Conservation (phyloP, 2,113 vertebrate species). For the Neolamprologus sp. region DNA sequence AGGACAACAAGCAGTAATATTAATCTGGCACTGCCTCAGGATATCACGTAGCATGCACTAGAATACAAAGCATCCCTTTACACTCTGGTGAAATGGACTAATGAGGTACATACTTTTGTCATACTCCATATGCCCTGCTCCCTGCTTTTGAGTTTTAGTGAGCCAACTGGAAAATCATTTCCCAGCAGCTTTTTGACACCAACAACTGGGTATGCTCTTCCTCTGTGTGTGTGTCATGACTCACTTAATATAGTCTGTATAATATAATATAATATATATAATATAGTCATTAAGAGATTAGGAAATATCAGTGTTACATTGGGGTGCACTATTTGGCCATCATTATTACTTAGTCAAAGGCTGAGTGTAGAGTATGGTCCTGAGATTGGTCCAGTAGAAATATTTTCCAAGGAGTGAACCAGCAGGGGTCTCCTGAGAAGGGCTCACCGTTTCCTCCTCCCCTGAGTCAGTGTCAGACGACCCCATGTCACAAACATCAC, state of each 20-base stretch:
- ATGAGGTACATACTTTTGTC: neutral
- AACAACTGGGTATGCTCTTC: neutral
- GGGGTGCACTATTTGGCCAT: neutral
- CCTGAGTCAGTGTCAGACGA: neutral
- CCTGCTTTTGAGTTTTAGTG: neutral
- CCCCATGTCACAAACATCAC: neutral
- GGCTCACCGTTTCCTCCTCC: neutral
- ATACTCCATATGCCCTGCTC: neutral
- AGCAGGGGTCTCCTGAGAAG: neutral
- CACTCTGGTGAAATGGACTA: neutral
- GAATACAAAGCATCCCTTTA: neutral
- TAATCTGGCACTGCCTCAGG: accelerated
- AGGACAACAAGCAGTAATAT: neutral
- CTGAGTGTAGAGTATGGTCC: neutral
- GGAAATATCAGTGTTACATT: neutral
- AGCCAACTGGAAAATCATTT: accelerated
- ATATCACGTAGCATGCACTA: neutral
- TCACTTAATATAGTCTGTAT: neutral
- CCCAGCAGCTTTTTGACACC: neutral
- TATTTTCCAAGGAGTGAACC: accelerated
- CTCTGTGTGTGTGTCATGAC: neutral
- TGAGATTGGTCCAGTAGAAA: neutral
- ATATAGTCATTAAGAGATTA: neutral
- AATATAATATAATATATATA: neutral
- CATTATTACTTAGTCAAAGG: neutral